These are phyloP conservation scores for Leptinotarsa defecta DNA, from an alignment of 1,140 invertebrate species.

Conservation along the genomic window DNA sequence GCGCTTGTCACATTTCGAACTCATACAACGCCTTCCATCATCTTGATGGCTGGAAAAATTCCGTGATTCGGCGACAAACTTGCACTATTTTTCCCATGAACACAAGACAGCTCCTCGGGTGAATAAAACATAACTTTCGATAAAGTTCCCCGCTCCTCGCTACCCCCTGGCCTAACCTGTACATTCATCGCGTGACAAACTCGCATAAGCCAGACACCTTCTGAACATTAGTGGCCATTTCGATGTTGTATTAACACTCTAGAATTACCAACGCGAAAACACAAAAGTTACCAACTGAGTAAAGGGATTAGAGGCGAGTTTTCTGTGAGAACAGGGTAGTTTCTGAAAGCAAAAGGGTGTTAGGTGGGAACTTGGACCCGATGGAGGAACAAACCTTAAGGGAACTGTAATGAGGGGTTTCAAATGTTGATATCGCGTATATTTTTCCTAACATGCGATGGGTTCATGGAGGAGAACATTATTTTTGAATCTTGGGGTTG, in stretches of 20 bases:
- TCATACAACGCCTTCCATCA: conserved; percentile 10
- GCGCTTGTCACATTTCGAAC: not conserved
- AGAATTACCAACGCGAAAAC: conserved; percentile 45
- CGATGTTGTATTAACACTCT: conserved; percentile 55
- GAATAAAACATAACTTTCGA: conserved; percentile 37
- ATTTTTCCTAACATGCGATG: conserved; percentile 41
- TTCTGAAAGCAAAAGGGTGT: conserved; percentile 31
- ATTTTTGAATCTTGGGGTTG: conserved; percentile 20
- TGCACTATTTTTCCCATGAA: conserved; percentile 28
- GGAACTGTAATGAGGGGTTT: conserved; percentile 19
- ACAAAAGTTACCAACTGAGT: conserved; percentile 31
- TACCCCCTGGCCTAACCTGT: conserved; percentile 26
- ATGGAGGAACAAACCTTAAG: conserved; percentile 31
- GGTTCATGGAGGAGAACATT: conserved; percentile 18
- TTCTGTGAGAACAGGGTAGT: conserved; percentile 15
- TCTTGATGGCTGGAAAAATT: conserved; percentile 22
- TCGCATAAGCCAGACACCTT: conserved; percentile 53
- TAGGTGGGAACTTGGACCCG: conserved; percentile 23
- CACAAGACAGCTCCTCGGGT: conserved; percentile 23
- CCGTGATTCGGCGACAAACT: conserved; percentile 15
- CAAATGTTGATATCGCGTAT: conserved; percentile 32
- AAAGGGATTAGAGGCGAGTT: conserved; percentile 23
- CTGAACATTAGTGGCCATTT: conserved; percentile 55
- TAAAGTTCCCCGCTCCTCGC: not conserved
- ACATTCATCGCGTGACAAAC: conserved; percentile 47